A percentile compares a stretch with the other conserved stretches of the same genome.
Evolutionary conservation across 2,797 vertebrate species (phyloP).

Genomic region (Phataginus tetradactyla): DNA sequence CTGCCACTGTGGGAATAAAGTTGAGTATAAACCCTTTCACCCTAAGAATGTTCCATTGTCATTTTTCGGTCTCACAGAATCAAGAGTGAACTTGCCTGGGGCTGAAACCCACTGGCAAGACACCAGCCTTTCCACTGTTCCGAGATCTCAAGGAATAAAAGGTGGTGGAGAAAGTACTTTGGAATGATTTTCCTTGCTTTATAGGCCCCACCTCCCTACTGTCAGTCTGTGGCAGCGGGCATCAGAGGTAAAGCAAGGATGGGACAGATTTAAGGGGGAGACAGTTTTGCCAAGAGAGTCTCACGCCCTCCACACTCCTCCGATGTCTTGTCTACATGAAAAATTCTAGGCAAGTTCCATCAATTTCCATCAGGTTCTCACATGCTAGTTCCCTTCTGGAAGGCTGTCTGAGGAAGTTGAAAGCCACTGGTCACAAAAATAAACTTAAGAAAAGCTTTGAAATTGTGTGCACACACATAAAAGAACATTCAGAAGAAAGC

Average conservation of each 20-base stretch:
- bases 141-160: background rate
- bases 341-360: background rate
- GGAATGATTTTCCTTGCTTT: background rate
- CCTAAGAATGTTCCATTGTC: too few species aligned
- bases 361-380: constrained; percentile 1
- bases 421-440: constrained; percentile 55
- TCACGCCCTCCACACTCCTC: background rate
- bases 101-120: too few species aligned
- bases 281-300: background rate
- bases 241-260: background rate
- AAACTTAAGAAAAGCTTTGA: constrained; percentile 75
- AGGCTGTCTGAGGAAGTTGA: background rate
- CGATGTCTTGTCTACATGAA: background rate
- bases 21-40: too few species aligned
- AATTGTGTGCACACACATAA: constrained; percentile 26
- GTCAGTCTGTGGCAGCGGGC: background rate
- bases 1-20: too few species aligned
- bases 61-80: too few species aligned
- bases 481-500: constrained; percentile 32
- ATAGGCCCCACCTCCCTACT: background rate
- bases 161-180: background rate
- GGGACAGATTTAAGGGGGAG: rapidly evolving
- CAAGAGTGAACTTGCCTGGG: too few species aligned
- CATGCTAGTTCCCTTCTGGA: background rate
- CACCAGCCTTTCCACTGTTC: background rate